phyloP scores from a whole-genome alignment of 2,113 vertebrate genomes.

The Nannobrachium achirus region DNA sequence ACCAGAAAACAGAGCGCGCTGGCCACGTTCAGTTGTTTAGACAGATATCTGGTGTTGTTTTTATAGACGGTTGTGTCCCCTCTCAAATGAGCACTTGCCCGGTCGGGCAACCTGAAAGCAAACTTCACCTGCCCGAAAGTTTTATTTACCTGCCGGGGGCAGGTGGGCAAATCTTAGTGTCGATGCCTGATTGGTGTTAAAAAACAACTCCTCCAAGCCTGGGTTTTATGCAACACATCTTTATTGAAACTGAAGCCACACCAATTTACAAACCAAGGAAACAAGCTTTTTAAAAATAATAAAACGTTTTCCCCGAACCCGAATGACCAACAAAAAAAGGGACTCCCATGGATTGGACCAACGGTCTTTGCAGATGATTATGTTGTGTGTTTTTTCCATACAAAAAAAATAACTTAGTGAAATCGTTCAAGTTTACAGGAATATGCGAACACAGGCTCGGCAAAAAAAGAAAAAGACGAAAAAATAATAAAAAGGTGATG shows the following conservation, averaged over 20 bases:
- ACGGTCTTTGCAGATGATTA: slow-evolving; percentile 70
- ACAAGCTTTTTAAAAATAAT: slow-evolving; percentile 68
- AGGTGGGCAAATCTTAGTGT: too few species aligned
- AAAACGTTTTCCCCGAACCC: slow-evolving; percentile 64
- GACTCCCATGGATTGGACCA: slow-evolving; percentile 78
- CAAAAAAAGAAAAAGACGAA: slow-evolving; percentile 14
- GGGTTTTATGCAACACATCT: slow-evolving; percentile 83
- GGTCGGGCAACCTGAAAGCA: too few species aligned
- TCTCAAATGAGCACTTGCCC: too few species aligned
- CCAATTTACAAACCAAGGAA: slow-evolving; percentile 80
- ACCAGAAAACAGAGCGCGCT: too few species aligned
- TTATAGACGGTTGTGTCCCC: too few species aligned
- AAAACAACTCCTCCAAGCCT: slow-evolving; percentile 55
- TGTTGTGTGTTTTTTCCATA: slow-evolving; percentile 56
- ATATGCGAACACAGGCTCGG: slow-evolving; percentile 74
- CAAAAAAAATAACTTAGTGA: slow-evolving; percentile 84
- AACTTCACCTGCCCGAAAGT: too few species aligned
- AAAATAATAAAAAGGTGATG: slow-evolving; percentile 39
- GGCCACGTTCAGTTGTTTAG: too few species aligned
- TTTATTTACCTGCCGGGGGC: too few species aligned
- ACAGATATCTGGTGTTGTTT: too few species aligned
- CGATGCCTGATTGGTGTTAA: too few species aligned
- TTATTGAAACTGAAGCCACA: slow-evolving; percentile 85
- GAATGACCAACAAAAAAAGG: slow-evolving; percentile 64
- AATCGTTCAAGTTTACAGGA: slow-evolving; percentile 86